Conservation (phyloP, 2,113 vertebrate species). For the Picathartes gymnocephalus region DNA sequence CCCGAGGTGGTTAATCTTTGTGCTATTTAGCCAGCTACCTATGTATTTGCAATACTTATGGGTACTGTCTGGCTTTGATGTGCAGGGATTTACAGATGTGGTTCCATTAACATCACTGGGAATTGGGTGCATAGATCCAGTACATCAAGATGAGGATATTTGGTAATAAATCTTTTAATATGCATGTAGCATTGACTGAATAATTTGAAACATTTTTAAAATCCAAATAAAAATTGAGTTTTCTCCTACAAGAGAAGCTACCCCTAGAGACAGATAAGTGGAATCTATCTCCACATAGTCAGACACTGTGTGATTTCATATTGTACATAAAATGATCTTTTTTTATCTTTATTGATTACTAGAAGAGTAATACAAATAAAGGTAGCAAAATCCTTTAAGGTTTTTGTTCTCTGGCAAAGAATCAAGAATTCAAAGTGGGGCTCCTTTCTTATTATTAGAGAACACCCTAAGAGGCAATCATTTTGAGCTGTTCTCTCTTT, state of each 20-base stretch:
- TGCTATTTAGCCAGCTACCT: conserved; percentile 9
- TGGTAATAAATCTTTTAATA: conserved; percentile 61
- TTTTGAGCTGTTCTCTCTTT: not conserved
- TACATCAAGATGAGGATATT: conserved; percentile 45
- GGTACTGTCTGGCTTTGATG: not conserved
- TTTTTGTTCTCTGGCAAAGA: conserved; percentile 6
- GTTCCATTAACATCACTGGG: not conserved
- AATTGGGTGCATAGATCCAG: conserved; percentile 12
- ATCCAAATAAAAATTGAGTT: conserved; percentile 71
- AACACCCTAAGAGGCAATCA: not conserved
- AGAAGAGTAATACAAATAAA: conserved; percentile 55
- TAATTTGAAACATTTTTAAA: conserved; percentile 69
- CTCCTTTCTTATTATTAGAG: not conserved
- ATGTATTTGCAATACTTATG: conserved; percentile 8
- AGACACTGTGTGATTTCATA: conserved; percentile 26
- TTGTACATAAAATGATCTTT: conserved; percentile 18
- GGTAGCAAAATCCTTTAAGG: conserved; percentile 5
- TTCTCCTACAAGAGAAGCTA: conserved; percentile 50
- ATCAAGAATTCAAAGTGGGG: not conserved
- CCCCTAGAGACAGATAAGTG: conserved; percentile 43
- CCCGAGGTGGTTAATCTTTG: not conserved
- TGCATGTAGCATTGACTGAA: conserved; percentile 54
- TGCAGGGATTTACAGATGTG: not conserved
- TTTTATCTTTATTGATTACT: conserved; percentile 60
- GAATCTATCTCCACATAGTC: conserved; percentile 22